Evolutionary conservation across 2,888 invertebrate species (phyloP).

Genomic region (Blera fallax): DNA sequence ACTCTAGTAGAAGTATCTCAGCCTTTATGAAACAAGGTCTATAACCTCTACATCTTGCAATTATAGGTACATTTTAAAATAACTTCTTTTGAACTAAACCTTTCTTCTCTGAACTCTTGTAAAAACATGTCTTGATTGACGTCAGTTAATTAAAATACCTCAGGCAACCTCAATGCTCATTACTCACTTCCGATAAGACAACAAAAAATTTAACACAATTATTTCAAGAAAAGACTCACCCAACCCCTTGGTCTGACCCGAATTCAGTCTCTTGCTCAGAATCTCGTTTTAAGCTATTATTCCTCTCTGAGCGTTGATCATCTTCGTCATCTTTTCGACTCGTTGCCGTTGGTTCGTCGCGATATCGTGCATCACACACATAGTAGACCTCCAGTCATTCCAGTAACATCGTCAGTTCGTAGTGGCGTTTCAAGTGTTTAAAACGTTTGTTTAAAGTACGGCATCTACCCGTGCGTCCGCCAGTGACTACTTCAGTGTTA

Average conservation of each 20-base stretch:
- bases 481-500: slow-evolving; percentile 41
- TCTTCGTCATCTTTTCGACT: slow-evolving; percentile 39
- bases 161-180: not conserved
- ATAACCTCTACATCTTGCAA: not conserved
- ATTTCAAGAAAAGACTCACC: slow-evolving; percentile 6
- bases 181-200: not conserved
- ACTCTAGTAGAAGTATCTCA: not conserved
- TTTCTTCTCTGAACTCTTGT: not conserved
- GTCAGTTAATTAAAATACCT: not conserved
- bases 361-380: slow-evolving; percentile 24
- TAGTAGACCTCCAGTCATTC: slow-evolving; percentile 63
- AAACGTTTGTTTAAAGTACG: slow-evolving; percentile 43
- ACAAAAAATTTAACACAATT: too few species aligned
- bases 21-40: not conserved
- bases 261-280: slow-evolving; percentile 27
- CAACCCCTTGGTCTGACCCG: slow-evolving; percentile 50
- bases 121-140: not conserved
- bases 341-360: slow-evolving; percentile 23
- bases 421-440: slow-evolving; percentile 47
- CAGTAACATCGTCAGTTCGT: slow-evolving; percentile 59
- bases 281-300: slow-evolving; percentile 60
- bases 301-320: slow-evolving; percentile 45
- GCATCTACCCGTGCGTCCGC: not conserved
- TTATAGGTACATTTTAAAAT: too few species aligned
- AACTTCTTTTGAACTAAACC: not conserved